These are phyloP conservation scores for Stenodema calcarata DNA, from an alignment of 2,888 invertebrate genomes.

Conservation along the genomic window DNA sequence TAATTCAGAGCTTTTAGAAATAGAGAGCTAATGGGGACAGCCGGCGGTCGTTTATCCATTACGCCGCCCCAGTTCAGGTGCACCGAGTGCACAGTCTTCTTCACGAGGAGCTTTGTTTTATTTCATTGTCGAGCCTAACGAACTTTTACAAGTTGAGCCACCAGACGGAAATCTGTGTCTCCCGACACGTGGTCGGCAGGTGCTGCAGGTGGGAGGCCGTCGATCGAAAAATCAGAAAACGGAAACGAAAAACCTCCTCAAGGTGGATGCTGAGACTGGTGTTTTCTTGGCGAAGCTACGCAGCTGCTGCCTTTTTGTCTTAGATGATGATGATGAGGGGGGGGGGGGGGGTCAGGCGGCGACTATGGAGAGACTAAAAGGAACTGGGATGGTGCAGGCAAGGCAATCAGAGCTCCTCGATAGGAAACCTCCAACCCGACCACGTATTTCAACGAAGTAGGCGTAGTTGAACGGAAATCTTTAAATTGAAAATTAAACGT, in stretches of 20 bases:
- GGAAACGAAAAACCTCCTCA: neutral
- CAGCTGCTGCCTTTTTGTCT: neutral
- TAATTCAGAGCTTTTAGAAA: too few relatives aligned
- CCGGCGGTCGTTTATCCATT: neutral
- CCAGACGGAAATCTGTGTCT: neutral
- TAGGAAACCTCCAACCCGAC: neutral
- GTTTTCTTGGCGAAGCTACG: neutral
- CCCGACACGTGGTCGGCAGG: slow-evolving; percentile 2
- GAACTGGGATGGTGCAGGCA: neutral
- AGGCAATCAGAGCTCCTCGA: neutral
- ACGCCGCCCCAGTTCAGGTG: neutral
- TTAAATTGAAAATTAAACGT: too few relatives aligned
- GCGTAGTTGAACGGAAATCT: too few relatives aligned
- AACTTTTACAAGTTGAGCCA: neutral
- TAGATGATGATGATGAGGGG: too few relatives aligned
- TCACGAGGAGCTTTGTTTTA: neutral
- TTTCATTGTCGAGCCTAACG: neutral
- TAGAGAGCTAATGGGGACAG: too few relatives aligned
- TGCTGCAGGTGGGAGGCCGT: neutral
- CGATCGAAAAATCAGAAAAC: neutral
- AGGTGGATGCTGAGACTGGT: neutral
- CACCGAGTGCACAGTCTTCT: neutral
- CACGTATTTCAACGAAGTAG: too few relatives aligned
- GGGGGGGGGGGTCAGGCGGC: neutral
- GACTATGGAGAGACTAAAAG: neutral